A percentile compares a stretch with the other conserved stretches of the same genome.
Conservation (phyloP, 2,113 vertebrate species). For the Tetrax tetrax region DNA sequence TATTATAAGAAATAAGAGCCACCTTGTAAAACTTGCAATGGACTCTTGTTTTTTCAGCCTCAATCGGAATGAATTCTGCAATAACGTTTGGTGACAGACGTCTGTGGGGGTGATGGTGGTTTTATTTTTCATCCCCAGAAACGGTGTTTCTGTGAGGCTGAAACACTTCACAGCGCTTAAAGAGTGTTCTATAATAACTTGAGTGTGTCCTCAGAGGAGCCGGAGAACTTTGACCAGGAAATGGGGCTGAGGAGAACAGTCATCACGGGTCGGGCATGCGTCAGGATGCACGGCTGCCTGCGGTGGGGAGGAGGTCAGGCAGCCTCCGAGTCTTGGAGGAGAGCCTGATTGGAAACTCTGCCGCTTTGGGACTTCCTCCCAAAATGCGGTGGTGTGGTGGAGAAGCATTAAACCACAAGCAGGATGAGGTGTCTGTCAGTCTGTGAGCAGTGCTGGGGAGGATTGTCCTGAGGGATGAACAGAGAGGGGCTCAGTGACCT, state of each 20-base stretch:
- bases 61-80: background rate
- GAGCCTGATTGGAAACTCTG: accelerated
- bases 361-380: background rate
- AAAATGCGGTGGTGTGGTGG: background rate
- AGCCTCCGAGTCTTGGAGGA: background rate
- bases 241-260: background rate
- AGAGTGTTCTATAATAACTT: slow-evolving; percentile 12
- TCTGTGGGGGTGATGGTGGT: background rate
- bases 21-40: background rate
- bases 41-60: background rate
- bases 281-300: background rate
- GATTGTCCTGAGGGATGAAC: background rate
- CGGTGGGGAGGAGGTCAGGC: background rate
- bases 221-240: background rate
- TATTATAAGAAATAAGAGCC: background rate
- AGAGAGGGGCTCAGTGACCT: background rate
- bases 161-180: background rate
- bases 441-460: background rate
- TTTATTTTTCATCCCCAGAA: background rate
- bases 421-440: accelerated
- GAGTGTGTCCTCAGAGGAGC: background rate
- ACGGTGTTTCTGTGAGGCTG: background rate
- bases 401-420: background rate
- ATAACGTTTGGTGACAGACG: background rate
- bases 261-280: accelerated